Conservation (phyloP, 2,113 vertebrate genomes). For the Apodemus speciosus region DNA sequence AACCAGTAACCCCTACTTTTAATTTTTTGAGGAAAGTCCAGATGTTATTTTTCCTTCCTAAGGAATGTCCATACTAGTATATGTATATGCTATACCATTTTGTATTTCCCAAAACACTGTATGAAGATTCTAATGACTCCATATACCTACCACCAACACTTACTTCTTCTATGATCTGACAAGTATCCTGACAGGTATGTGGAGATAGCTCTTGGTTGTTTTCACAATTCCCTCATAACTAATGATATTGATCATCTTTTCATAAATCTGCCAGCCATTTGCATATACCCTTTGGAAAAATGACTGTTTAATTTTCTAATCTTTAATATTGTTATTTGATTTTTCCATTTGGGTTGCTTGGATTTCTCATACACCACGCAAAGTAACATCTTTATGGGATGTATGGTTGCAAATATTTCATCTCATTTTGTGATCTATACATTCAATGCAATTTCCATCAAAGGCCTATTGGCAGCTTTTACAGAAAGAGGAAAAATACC, state of each 20-base stretch:
- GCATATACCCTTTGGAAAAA: not conserved
- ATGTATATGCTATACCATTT: not conserved
- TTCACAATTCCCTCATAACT: not conserved
- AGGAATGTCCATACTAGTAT: too few relatives aligned
- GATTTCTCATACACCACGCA: not conserved
- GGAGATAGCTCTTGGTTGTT: not conserved
- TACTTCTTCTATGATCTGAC: not conserved
- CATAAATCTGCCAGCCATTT: not conserved
- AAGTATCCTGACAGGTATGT: not conserved
- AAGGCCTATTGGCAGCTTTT: not conserved
- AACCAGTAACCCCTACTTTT: not conserved
- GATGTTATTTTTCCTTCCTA: too few relatives aligned
- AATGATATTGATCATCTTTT: not conserved
- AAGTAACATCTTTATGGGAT: not conserved
- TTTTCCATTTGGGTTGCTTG: not conserved
- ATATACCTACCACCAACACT: not conserved
- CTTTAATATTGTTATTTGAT: not conserved
- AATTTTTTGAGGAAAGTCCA: not conserved
- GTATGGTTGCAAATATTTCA: not conserved
- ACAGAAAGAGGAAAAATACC: not conserved
- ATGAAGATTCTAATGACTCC: not conserved
- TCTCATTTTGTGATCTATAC: not conserved
- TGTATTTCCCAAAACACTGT: not conserved
- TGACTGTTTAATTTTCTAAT: not conserved
- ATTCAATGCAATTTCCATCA: not conserved